These are phyloP conservation scores for Microcaecilia unicolor DNA, from an alignment of 2,797 vertebrate genomes.

Conservation along the genomic window DNA sequence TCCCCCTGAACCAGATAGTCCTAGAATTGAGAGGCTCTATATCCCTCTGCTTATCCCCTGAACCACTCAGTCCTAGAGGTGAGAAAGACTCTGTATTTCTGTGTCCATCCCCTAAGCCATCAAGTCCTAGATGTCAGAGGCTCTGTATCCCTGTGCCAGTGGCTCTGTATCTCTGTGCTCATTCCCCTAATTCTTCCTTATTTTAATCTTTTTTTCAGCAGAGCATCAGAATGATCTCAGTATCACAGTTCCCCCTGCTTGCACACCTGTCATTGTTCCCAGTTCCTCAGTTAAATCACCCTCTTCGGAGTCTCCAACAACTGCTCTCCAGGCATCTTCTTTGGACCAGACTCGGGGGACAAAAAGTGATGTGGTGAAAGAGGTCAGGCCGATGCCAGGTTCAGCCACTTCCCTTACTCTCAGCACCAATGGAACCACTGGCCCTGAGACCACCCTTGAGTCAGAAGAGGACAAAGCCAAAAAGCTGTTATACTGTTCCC, in stretches of 20 bases:
- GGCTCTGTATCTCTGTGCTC: no score
- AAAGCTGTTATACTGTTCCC: slow-evolving; percentile 77
- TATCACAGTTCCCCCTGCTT: background rate
- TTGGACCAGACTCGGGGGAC: background rate
- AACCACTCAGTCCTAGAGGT: no score
- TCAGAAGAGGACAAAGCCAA: slow-evolving; percentile 82
- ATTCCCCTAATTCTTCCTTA: no score
- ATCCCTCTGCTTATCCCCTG: no score
- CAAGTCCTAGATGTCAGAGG: no score
- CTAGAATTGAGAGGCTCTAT: no score
- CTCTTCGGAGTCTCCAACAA: slow-evolving; percentile 30
- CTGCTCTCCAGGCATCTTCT: background rate
- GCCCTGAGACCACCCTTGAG: slow-evolving; percentile 28
- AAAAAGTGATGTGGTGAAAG: slow-evolving; percentile 3
- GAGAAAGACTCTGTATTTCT: no score
- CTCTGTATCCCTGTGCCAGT: no score
- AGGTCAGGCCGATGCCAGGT: slow-evolving; percentile 10
- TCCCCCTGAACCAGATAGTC: no score
- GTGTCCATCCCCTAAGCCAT: no score
- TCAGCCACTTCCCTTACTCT: slow-evolving; percentile 10
- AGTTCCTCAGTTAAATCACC: slow-evolving; percentile 40
- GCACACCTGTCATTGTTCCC: no score
- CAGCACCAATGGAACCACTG: background rate
- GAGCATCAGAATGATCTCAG: slow-evolving; percentile 36
- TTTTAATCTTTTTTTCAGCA: no score